Base-by-base conservation (phyloP, 1,140 invertebrate species). In the Pogonus chalceus region DNA sequence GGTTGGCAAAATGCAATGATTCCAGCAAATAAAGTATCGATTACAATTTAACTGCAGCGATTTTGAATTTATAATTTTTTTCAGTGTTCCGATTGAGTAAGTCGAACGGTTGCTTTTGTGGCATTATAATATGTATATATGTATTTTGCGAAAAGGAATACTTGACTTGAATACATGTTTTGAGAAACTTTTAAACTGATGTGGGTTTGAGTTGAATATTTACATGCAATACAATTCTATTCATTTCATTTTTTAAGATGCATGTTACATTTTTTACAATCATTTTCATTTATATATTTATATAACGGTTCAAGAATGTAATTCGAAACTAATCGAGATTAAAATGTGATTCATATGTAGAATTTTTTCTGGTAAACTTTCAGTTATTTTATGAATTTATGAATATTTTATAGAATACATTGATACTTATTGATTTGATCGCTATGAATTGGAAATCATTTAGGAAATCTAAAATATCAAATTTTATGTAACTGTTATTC, bases 41-140 rank as follows among this genome's bases (percentile, higher is more conserved):
- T 43, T 43, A 43, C 37, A 43, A 14, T 31, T 31, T 31, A 31
- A 31, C 37, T 12, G 9, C 3, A 9, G 7, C 9, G 18, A 43
- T 43, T 43, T 43, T 43, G 37, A 9, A 43, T 43, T 43, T 43
- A 43, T 43, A 43, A 43, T 43, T 43, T 43, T 43, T 18, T 43
- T n/a, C n/a, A n/a, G 37, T 9, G 37, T 43, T 43, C 37, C 37
- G 18, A 43, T 7, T 18, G 37, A 43, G 3, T 43, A 43, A 43
- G 4, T 43, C 37, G 18, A 18, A 43, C 37, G 9, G 3, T 16
- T 43, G 4, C 26, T 31, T 31, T 31, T 31, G 26, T 31, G 26
- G 14, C 26, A 14, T 14, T 31, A 31, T 31, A 31, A 4, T 31
- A 7, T 31, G 26, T 7, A 31, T 31, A 14, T 7, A 31, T 31